Evolutionary conservation across 2,797 vertebrate genomes (phyloP).

Genomic region (Oophaga sylvatica): DNA sequence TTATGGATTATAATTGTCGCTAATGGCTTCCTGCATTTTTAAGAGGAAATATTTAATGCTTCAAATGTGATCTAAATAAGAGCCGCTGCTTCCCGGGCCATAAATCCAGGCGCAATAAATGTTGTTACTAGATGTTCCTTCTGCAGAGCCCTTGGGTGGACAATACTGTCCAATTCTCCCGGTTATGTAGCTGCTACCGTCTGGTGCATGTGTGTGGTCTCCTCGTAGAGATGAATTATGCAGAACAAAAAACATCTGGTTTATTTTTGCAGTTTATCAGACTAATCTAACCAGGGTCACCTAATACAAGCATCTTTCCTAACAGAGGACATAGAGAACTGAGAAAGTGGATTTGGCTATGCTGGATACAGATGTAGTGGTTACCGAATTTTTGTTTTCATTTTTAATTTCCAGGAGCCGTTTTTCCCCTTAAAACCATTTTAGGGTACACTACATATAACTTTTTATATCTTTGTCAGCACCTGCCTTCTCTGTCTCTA

Average conservation of each 20-base stretch:
- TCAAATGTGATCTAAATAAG: conserved; percentile 19
- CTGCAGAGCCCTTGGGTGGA: neutral
- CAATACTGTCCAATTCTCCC: neutral
- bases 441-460: too few relatives aligned
- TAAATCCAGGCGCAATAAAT: conserved; percentile 22
- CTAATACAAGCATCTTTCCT: neutral
- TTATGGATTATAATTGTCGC: conserved; percentile 37
- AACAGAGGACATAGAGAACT: neutral
- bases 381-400: too few relatives aligned
- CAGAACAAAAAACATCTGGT: neutral
- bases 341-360: neutral
- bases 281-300: neutral
- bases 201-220: neutral
- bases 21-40: conserved; percentile 41
- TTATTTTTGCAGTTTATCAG: neutral
- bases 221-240: neutral
- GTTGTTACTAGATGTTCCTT: conserved; percentile 13
- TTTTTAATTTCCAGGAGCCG: too few relatives aligned
- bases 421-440: too few relatives aligned
- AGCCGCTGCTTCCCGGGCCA: conserved; percentile 40
- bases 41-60: conserved; percentile 28
- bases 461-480: too few relatives aligned
- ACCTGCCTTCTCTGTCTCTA: too few relatives aligned
- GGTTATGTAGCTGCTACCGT: neutral
- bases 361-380: too few relatives aligned